A percentile compares a stretch with the other conserved stretches of the same genome.
These are phyloP conservation scores for Meteorus colon DNA, from an alignment of 2,888 invertebrate species.

Conservation along the genomic window DNA sequence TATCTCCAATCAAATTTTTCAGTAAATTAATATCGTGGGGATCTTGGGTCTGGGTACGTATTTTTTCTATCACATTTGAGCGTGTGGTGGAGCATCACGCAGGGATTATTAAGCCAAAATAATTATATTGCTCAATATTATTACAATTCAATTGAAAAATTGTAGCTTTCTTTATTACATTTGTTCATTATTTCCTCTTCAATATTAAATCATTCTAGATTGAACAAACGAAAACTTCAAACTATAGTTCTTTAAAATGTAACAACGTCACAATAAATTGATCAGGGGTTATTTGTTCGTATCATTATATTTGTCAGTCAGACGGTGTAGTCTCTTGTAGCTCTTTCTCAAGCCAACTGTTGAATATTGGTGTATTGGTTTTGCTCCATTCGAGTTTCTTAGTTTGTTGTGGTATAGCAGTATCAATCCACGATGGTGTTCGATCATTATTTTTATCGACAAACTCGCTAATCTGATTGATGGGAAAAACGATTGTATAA, in stretches of 20 bases:
- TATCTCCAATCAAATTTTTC: too few relatives aligned
- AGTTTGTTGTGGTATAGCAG: constrained; percentile 31
- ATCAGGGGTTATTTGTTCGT: not conserved
- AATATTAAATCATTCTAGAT: not conserved
- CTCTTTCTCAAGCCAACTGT: constrained; percentile 42
- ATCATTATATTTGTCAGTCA: not conserved
- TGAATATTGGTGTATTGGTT: constrained; percentile 44
- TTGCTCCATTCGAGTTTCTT: constrained; percentile 46
- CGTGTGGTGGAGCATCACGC: too few relatives aligned
- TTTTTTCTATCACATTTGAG: too few relatives aligned
- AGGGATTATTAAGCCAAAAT: too few relatives aligned
- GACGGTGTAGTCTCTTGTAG: not conserved
- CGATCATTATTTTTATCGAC: constrained; percentile 30
- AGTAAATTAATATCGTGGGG: too few relatives aligned
- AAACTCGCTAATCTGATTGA: constrained; percentile 42
- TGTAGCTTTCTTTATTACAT: too few relatives aligned
- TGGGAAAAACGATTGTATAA: not conserved
- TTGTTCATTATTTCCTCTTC: not conserved
- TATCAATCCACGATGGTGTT: constrained; percentile 22
- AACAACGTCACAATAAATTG: not conserved
- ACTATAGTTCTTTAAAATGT: not conserved
- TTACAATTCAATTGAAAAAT: too few relatives aligned
- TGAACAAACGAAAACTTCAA: not conserved
- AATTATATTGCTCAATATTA: too few relatives aligned
- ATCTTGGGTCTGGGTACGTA: too few relatives aligned